Conservation (phyloP, 1,140 invertebrate species). For the Brachionus rotundiformis region DNA sequence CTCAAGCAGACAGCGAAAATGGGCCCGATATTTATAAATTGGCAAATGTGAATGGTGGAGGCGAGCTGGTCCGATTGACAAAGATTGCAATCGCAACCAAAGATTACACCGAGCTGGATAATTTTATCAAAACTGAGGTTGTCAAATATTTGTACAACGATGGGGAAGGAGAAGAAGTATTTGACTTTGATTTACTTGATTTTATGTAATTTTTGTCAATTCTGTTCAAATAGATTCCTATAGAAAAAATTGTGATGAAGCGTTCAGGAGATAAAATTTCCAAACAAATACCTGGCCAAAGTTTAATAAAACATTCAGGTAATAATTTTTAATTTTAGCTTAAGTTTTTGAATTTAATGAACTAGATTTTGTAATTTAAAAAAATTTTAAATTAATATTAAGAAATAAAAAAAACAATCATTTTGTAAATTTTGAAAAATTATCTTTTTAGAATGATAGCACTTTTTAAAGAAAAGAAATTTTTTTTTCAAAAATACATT, state of each 20-base stretch:
- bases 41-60: conserved; percentile 44
- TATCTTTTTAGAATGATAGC: too few species aligned
- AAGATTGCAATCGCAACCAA: conserved; percentile 29
- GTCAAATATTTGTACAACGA: conserved; percentile 50
- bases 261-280: conserved; percentile 24
- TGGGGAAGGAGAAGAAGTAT: conserved; percentile 43
- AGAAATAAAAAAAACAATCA: too few species aligned
- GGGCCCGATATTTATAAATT: conserved; percentile 51
- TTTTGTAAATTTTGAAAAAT: too few species aligned
- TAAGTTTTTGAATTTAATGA: neutral
- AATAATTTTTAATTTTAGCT: neutral
- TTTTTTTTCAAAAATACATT: too few species aligned
- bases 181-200: neutral
- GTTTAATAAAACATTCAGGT: conserved; percentile 24
- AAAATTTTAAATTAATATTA: too few species aligned
- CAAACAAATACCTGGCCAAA: neutral
- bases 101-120: conserved; percentile 45
- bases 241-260: conserved; percentile 6
- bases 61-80: conserved; percentile 11
- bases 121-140: conserved; percentile 46
- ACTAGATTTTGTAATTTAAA: too few species aligned
- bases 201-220: neutral
- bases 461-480: too few species aligned
- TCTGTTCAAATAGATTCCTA: neutral
- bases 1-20: conserved; percentile 49